phyloP scores from a whole-genome alignment of 2,888 invertebrate genomes.

The Anthophora plumipes region DNA sequence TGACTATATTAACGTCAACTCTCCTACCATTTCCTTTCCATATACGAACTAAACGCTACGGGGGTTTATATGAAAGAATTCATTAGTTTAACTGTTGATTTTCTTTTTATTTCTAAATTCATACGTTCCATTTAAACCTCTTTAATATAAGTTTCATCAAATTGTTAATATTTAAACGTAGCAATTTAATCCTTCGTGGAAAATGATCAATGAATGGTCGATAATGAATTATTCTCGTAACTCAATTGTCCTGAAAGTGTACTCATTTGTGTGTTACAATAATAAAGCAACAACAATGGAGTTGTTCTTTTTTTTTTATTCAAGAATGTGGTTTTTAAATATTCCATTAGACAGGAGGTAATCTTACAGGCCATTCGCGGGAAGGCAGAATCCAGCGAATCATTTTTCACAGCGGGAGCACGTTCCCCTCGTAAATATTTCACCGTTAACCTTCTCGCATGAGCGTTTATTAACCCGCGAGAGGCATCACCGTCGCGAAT shows the following conservation, averaged over 20 bases:
- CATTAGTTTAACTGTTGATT: too few species aligned
- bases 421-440: constrained; percentile 18
- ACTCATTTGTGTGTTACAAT: not conserved
- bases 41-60: too few species aligned
- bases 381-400: not conserved
- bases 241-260: not conserved
- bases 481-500: constrained; percentile 2
- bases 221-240: not conserved
- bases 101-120: too few species aligned
- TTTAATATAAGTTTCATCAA: too few species aligned
- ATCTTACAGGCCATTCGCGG: not conserved
- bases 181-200: too few species aligned
- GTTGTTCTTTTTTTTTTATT: too few species aligned
- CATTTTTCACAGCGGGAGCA: constrained; percentile 3
- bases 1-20: too few species aligned
- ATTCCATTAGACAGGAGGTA: not conserved
- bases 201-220: too few species aligned
- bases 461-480: constrained; percentile 19
- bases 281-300: not conserved
- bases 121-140: too few species aligned
- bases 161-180: too few species aligned
- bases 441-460: constrained; percentile 4
- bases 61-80: too few species aligned
- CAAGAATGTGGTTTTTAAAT: constrained; percentile 7
- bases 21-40: too few species aligned